Evolutionary conservation across 2,888 invertebrate genomes (phyloP), one percentile per base, ranked within the genome.

Genomic region (Temnothorax rugatulus): DNA sequence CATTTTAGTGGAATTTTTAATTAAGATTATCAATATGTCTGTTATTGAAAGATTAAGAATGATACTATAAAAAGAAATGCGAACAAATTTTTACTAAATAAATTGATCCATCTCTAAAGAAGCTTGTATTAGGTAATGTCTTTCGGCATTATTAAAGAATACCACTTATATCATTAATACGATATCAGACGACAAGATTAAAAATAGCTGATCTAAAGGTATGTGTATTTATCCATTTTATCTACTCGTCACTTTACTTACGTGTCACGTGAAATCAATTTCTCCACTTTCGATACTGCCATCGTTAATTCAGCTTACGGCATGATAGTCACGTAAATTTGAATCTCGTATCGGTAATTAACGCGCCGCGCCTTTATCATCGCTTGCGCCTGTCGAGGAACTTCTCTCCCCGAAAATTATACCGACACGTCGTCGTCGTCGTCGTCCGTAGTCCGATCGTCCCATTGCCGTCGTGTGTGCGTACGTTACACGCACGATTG

Each of bases 301-400:
- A 34, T 21, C 47, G 41, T 71, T 81, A 81, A 81, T 71, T 81
- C 71, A 52, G 9, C 59, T 59, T 18, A 52, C 69, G 79, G 71
- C 71, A 81, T 18, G 79, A 81, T 71, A 81, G 79, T 81, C 79
- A 81, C 79, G 79, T 71, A 69, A 81, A 71, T 71, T 81, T 71
- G n/a, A 81, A 57, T 21, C 71, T 50, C 18, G 47, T 81, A 61
- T 81, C 59, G 59, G 69, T 71, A 81, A 81, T 81, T 69, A 69
- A 81, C 71, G 25, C 71, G 25, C 34, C 79, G 47, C 79, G 47
- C 69, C 71, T 71, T 81, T 61, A 50, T 69, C 77, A 54, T 66
- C 54, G 34, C 47, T 47, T 47, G 69, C 54, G 66, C 57, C n/a
- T 44, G 59, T 69, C 79, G 59, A 59, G 79, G 25, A 81, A 71